Conservation (phyloP, 2,797 vertebrate species). For the Distichodus sexfasciatus region DNA sequence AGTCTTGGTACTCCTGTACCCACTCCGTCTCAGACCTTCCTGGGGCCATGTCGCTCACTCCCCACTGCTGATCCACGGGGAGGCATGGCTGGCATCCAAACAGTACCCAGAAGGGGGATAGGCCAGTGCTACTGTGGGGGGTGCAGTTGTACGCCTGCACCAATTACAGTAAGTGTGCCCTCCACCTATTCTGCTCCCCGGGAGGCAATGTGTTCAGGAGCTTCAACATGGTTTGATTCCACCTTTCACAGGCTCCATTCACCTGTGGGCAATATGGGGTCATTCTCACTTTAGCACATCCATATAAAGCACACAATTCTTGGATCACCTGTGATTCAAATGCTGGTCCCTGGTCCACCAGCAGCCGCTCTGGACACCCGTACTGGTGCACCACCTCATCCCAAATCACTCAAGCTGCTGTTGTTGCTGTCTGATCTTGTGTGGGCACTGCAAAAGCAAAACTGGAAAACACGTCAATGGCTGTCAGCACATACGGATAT, state of each 20-base stretch:
- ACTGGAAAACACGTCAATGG: not conserved
- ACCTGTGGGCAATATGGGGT: not conserved
- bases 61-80: not conserved
- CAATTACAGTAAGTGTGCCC: not conserved
- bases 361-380: not conserved
- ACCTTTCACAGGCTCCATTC: conserved; percentile 7
- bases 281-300: not conserved
- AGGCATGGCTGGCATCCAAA: conserved; percentile 19
- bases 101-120: conserved; percentile 3
- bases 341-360: not conserved
- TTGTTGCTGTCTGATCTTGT: not conserved
- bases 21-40: not conserved
- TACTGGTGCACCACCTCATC: not conserved
- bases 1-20: not conserved
- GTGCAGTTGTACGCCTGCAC: conserved; percentile 7
- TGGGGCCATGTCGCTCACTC: not conserved
- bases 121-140: no score
- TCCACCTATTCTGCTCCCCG: conserved; percentile 26
- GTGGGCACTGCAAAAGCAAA: not conserved
- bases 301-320: not conserved
- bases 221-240: not conserved
- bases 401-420: not conserved
- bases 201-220: not conserved
- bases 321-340: not conserved
- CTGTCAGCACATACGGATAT: not conserved